phyloP scores from a whole-genome alignment of 2,113 vertebrate genomes.

The Beaufortia kweichowensis region DNA sequence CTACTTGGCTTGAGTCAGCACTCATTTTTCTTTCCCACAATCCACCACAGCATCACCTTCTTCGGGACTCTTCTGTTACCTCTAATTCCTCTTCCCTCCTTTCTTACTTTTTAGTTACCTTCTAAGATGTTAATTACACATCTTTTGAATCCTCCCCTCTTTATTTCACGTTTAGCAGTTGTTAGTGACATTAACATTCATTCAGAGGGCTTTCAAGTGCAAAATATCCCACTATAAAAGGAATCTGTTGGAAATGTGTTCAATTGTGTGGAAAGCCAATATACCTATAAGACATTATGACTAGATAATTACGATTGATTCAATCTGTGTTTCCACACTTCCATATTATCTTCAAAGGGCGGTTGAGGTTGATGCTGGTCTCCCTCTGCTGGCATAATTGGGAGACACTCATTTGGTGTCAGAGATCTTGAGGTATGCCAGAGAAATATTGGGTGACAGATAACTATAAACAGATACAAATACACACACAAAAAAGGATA shows the following conservation, averaged over 20 bases:
- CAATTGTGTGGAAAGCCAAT: conserved; percentile 22
- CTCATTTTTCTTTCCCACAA: conserved; percentile 1
- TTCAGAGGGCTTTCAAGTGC: neutral
- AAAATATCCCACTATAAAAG: neutral
- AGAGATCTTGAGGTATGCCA: neutral
- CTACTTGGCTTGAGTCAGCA: conserved; percentile 19
- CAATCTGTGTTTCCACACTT: neutral
- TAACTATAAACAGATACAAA: neutral
- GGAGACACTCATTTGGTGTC: neutral
- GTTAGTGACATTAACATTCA: neutral
- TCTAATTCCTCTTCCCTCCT: neutral
- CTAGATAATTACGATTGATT: conserved; percentile 18
- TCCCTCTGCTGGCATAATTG: conserved; percentile 51
- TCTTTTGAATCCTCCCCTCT: conserved; percentile 11
- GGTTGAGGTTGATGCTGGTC: conserved; percentile 42
- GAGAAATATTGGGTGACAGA: neutral
- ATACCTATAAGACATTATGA: conserved; percentile 20
- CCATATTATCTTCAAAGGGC: neutral
- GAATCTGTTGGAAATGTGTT: neutral
- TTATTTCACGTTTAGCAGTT: neutral
- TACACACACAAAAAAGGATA: neutral
- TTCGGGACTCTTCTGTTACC: neutral
- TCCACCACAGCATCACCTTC: conserved; percentile 2
- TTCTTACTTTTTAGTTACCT: neutral
- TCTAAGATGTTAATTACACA: conserved; percentile 20